phyloP scores from a whole-genome alignment of 2,113 vertebrate genomes.

The Synchiropus splendidus region DNA sequence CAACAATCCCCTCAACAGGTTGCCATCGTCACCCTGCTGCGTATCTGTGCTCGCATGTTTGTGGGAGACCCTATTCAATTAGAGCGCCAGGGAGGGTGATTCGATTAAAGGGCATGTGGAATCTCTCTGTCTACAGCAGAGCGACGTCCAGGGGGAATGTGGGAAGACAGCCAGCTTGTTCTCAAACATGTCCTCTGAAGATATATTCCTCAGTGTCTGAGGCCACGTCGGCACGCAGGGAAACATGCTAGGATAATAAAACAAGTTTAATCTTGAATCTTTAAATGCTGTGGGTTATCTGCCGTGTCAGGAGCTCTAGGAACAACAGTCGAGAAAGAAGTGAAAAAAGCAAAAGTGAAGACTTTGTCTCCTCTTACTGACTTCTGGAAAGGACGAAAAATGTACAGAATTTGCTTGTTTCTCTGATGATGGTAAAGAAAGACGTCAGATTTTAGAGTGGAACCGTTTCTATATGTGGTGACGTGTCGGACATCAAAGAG shows the following conservation, averaged over 20 bases:
- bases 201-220: constrained; percentile 21
- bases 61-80: constrained; percentile 40
- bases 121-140: constrained; percentile 36
- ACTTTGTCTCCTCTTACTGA: too few relatives aligned
- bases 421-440: too few relatives aligned
- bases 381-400: too few relatives aligned
- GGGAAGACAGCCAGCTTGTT: constrained; percentile 26
- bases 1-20: constrained; percentile 31
- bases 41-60: constrained; percentile 10
- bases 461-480: too few relatives aligned
- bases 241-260: background rate
- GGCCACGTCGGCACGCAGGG: background rate
- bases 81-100: constrained; percentile 30
- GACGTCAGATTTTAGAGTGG: too few relatives aligned
- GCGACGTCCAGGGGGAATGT: constrained; percentile 27
- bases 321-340: too few relatives aligned
- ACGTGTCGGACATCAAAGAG: too few relatives aligned
- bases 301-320: too few relatives aligned
- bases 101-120: constrained; percentile 36
- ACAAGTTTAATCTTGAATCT: too few relatives aligned
- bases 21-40: constrained; percentile 10
- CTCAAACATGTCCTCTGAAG: constrained; percentile 17
- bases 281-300: too few relatives aligned
- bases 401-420: too few relatives aligned
- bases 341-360: too few relatives aligned